Evolutionary conservation across 2,113 vertebrate genomes (phyloP).

Genomic region (Patagioenas fasciata): DNA sequence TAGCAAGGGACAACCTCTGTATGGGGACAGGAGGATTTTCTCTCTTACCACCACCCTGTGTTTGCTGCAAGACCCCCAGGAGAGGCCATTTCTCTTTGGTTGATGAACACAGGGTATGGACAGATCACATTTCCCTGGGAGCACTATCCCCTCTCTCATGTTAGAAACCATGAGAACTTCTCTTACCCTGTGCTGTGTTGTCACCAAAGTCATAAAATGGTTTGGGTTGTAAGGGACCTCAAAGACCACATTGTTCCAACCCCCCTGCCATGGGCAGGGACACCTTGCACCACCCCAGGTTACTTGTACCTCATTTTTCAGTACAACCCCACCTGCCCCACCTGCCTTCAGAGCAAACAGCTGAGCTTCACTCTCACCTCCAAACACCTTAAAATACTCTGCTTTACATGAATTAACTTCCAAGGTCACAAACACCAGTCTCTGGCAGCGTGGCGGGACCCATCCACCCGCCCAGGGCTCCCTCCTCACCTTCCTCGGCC

Average conservation of each 20-base stretch:
- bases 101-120: background rate
- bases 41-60: background rate
- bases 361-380: background rate
- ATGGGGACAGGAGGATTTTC: rapidly evolving
- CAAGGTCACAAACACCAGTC: background rate
- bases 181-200: background rate
- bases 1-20: rapidly evolving
- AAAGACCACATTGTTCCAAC: too few species aligned
- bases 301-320: background rate
- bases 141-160: background rate
- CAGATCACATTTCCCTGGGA: background rate
- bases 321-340: background rate
- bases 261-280: too few species aligned
- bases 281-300: too few species aligned
- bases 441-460: background rate
- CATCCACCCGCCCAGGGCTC: rapidly evolving
- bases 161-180: background rate
- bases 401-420: background rate
- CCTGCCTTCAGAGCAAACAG: background rate
- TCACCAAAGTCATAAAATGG: too few species aligned
- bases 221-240: too few species aligned
- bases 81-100: background rate
- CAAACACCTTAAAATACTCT: background rate
- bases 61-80: background rate
- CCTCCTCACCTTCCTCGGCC: slow-evolving; percentile 88